These are phyloP conservation scores for Ictalurus punctatus DNA, from an alignment of 2,113 vertebrate genomes.

Conservation along the genomic window DNA sequence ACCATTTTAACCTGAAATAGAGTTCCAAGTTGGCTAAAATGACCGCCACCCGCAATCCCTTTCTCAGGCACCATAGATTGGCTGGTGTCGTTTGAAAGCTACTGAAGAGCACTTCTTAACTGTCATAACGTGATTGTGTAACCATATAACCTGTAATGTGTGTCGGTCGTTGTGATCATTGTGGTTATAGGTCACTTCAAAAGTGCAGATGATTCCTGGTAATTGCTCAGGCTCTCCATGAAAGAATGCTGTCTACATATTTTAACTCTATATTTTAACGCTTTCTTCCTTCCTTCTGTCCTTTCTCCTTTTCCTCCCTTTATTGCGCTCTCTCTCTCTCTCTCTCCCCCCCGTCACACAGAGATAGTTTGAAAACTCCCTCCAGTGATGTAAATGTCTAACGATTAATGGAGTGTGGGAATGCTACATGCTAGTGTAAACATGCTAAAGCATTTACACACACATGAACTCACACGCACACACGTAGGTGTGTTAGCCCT, in stretches of 20 bases:
- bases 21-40: neutral
- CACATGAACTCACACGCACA: neutral
- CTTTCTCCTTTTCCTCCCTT: neutral
- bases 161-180: neutral
- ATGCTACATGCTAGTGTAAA: constrained; percentile 39
- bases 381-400: constrained; percentile 39
- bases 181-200: neutral
- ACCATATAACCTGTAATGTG: neutral
- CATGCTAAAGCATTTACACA: constrained; percentile 34
- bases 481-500: neutral
- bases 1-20: neutral
- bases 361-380: neutral
- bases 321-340: neutral
- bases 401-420: constrained; percentile 39
- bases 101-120: neutral
- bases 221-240: neutral
- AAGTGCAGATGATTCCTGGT: neutral
- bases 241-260: neutral
- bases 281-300: neutral
- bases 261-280: too few relatives aligned
- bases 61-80: neutral
- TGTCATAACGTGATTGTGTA: neutral
- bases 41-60: neutral
- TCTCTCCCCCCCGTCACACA: neutral
- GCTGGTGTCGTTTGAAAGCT: neutral